These are phyloP conservation scores for Triops longicaudatus DNA, from an alignment of 1,140 invertebrate species.

Conservation along the genomic window DNA sequence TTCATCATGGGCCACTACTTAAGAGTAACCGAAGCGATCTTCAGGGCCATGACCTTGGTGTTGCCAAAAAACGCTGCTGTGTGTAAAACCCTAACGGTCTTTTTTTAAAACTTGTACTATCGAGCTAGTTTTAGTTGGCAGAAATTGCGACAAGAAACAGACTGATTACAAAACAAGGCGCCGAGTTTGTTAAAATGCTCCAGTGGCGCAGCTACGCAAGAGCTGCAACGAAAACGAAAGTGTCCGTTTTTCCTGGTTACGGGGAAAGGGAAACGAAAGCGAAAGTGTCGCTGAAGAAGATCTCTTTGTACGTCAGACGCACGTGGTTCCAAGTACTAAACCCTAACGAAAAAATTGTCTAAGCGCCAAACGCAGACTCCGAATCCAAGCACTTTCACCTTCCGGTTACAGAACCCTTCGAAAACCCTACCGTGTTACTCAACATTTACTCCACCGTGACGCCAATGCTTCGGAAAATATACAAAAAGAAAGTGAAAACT, in stretches of 20 bases:
- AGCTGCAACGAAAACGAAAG: conserved; percentile 6
- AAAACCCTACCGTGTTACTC: conserved; percentile 23
- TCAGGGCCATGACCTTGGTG: conserved; percentile 1
- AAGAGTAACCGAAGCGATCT: background rate
- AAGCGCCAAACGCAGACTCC: no score
- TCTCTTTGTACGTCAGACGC: background rate
- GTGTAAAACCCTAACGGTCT: background rate
- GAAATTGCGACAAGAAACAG: background rate
- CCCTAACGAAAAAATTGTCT: background rate
- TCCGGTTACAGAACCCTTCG: conserved; percentile 12
- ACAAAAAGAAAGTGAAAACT: conserved; percentile 4
- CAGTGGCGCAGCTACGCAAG: background rate
- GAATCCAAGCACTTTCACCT: conserved; percentile 27
- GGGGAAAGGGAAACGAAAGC: conserved; percentile 2
- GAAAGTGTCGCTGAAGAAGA: background rate
- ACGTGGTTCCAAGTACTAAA: conserved; percentile 22
- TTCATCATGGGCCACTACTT: background rate
- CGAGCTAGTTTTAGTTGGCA: background rate
- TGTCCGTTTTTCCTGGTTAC: background rate
- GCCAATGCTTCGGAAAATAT: conserved; percentile 19
- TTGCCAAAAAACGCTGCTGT: background rate
- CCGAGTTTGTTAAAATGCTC: background rate
- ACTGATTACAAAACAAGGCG: background rate
- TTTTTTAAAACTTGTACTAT: background rate
- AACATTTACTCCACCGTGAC: conserved; percentile 20